phyloP scores from a whole-genome alignment of 2,113 vertebrate genomes.

The Syrrhaptes paradoxus region DNA sequence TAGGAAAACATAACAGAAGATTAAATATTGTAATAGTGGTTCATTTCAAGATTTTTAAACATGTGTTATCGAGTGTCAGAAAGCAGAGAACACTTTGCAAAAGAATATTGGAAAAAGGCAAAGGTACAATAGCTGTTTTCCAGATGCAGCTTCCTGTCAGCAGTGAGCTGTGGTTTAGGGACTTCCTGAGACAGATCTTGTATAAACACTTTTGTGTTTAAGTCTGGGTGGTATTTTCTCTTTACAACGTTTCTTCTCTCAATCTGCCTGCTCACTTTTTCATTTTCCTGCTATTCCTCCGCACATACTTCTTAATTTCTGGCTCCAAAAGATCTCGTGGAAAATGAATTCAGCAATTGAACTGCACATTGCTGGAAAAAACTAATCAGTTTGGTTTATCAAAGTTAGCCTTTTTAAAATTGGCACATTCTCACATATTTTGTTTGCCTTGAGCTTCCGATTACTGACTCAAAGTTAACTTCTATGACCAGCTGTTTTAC shows the following conservation, averaged over 20 bases:
- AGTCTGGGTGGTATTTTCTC: slow-evolving; percentile 7
- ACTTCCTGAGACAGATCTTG: slow-evolving; percentile 1
- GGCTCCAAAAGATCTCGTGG: background rate
- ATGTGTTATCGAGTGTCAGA: background rate
- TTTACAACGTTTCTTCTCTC: background rate
- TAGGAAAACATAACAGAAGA: background rate
- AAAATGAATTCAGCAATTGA: background rate
- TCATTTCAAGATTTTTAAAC: background rate
- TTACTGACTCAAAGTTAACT: background rate
- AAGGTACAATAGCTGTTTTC: slow-evolving; percentile 27
- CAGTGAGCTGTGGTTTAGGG: background rate
- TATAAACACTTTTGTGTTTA: slow-evolving; percentile 2
- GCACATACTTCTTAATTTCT: background rate
- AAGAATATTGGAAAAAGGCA: background rate
- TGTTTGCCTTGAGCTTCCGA: background rate
- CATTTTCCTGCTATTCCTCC: background rate
- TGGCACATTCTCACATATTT: background rate
- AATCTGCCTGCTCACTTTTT: background rate
- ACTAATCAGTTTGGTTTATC: background rate
- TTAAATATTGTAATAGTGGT: background rate
- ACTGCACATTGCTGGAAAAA: background rate
- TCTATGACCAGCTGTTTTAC: background rate
- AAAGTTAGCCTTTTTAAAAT: background rate
- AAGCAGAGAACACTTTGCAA: background rate
- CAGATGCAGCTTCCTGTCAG: slow-evolving; percentile 42